These are phyloP conservation scores for Drosophila sp. DNA, from an alignment of 1,140 invertebrate species.

Conservation along the genomic window DNA sequence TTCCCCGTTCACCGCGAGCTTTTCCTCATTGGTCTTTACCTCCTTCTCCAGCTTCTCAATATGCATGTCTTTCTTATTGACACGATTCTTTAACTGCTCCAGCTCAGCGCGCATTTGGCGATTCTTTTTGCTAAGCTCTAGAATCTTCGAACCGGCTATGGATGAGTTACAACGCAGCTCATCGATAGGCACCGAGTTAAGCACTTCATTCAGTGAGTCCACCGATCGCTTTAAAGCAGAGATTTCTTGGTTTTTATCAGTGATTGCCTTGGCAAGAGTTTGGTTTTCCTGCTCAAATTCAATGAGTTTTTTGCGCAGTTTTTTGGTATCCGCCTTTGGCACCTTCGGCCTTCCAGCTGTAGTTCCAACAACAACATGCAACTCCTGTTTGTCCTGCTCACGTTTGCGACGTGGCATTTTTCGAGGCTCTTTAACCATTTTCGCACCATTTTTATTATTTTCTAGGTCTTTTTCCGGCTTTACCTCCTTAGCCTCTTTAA, in stretches of 20 bases:
- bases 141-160: constrained; percentile 86
- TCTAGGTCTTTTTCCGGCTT: background rate
- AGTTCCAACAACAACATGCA: constrained; percentile 51
- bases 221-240: constrained; percentile 85
- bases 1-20: constrained; percentile 40
- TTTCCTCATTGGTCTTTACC: constrained; percentile 70
- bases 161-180: constrained; percentile 85
- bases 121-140: constrained; percentile 87
- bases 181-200: constrained; percentile 85
- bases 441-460: constrained; percentile 1
- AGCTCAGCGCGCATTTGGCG: constrained; percentile 86
- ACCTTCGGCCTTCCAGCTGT: constrained; percentile 40
- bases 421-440: background rate
- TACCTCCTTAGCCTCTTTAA: background rate
- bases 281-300: constrained; percentile 66
- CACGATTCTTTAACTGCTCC: constrained; percentile 84
- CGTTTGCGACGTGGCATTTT: constrained; percentile 38
- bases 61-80: constrained; percentile 77
- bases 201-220: constrained; percentile 85
- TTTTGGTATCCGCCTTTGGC: constrained; percentile 51
- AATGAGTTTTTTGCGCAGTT: constrained; percentile 65
- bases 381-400: constrained; percentile 27
- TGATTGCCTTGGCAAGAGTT: constrained; percentile 56
- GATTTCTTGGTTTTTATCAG: constrained; percentile 85
- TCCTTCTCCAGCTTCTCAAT: constrained; percentile 85